Base-by-base conservation (phyloP, 2,888 invertebrate species). In the Caenorhabditis sp. region DNA sequence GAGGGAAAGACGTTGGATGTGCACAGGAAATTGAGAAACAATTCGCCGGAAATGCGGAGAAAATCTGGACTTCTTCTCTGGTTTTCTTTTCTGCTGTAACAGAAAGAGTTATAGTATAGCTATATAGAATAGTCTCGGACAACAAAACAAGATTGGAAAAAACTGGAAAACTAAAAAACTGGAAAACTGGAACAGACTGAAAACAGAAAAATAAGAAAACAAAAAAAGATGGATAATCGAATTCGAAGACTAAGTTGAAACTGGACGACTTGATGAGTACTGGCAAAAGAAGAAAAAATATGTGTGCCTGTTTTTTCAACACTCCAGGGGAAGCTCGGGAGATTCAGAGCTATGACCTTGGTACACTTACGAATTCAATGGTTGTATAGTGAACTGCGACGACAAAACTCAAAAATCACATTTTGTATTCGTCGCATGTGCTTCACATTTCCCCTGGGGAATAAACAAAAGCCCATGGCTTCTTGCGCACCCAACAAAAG, bases 391-490 rank as follows among this genome's bases (percentile, higher is more conserved):
- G 56, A 74, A 74, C 61, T 75, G 35, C 58, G 47, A 81, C 63
- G 49, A 38, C 69, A 81, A 79, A 81, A 81, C 81, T 81, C 81
- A 81, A 81, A 81, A 81, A 81, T 81, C 81, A 81, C 81, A 81
- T 81, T 81, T 81, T 64, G 74, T 81, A 81, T 81, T 81, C 81
- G 74, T 81, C 69, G 74, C 80, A 74, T 80, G 80, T 81, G 74
- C 75, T 81, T 81, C 81, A 81, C 81, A 75, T 81, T 75, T 75
- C 81, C 81, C 73, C 69, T 38, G 81, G 81, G 75, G 81, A 81
- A 81, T 81, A 81, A 81, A 81, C 81, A 81, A 81, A 81, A 81
- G 81, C 81, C 76, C 76, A 76, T 69, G 69, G 76, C 76, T 77
- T 77, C 69, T 77, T 51, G 69, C 77, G 79, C 79, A 79, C 79